Evolutionary conservation across 1,140 invertebrate species (phyloP), one percentile per base, ranked within the genome.

Genomic region (Phthorimaea operculella): DNA sequence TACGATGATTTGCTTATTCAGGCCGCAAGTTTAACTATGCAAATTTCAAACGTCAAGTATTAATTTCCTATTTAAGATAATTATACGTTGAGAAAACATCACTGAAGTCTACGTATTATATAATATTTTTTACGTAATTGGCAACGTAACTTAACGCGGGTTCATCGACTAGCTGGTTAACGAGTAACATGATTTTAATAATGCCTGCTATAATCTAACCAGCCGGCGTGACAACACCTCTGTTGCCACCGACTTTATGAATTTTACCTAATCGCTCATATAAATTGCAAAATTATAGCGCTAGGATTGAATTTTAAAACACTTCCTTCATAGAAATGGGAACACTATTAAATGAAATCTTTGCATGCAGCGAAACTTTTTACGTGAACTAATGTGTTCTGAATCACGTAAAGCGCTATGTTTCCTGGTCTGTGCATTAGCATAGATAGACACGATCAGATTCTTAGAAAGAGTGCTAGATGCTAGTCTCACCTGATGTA

Each of bases 401-500:
- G n/a, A 39, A 12, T 39, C 36, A 39, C 36, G 36, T 39, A 39
- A 39, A 39, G 10, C 36, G 8, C 36, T 2, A 39, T 39, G 8
- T 39, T 39, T 39, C 36, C 36, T 39, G 36, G 36, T 12, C 10
- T 39, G 36, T n/a, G 10, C n/a, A 39, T n/a, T 39, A 12, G 10
- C n/a, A 39, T 39, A 39, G 36, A 7, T 34, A 11, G 36, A 12
- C n/a, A n/a, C 36, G 36, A 39, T 39, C 21, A 28, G 21, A n/a
- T 39, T 39, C 36, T n/a, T 4, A 10, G 36, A 39, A 39, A 5
- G 10, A 39, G 8, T 39, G 2, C n/a, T 39, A n/a, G n/a, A 12
- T 39, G n/a, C 14, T 52, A 58, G 53, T 89, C 91, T 93, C 83
- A 96, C 94, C 94, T 90, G 63, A 96, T 92, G 69, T 97, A 96